phyloP scores from a whole-genome alignment of 1,140 invertebrate species.

The Camponotus floridanus region DNA sequence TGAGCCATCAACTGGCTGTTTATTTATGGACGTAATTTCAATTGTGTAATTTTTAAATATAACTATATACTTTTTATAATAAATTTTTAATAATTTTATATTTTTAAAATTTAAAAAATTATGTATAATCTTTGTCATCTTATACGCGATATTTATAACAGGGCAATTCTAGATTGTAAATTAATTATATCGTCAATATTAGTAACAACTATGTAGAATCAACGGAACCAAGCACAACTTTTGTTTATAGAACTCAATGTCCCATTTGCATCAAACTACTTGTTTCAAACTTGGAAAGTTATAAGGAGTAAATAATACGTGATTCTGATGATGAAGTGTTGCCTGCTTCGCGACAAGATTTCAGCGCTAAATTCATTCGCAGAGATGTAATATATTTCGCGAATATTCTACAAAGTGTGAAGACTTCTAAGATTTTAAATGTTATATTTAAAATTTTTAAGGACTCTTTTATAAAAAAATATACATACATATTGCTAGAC shows the following conservation, averaged over 20 bases:
- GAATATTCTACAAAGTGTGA: background rate
- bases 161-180: constrained; percentile 12
- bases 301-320: constrained; percentile 48
- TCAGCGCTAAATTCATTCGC: background rate
- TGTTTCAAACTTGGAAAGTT: constrained; percentile 44
- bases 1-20: background rate
- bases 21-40: constrained; percentile 14
- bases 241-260: constrained; percentile 51
- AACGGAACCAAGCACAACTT: constrained; percentile 8
- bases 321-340: constrained; percentile 27
- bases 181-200: constrained; percentile 22
- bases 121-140: too few species aligned
- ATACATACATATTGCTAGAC: background rate
- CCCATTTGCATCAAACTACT: constrained; percentile 32
- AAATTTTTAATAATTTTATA: background rate
- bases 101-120: background rate
- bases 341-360: constrained; percentile 7
- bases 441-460: background rate
- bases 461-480: background rate
- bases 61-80: background rate
- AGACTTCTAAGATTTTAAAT: constrained; percentile 10
- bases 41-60: background rate
- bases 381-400: background rate
- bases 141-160: background rate
- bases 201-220: constrained; percentile 13